Conservation (phyloP, 1,140 invertebrate genomes). For the Saxidomus purpurata region DNA sequence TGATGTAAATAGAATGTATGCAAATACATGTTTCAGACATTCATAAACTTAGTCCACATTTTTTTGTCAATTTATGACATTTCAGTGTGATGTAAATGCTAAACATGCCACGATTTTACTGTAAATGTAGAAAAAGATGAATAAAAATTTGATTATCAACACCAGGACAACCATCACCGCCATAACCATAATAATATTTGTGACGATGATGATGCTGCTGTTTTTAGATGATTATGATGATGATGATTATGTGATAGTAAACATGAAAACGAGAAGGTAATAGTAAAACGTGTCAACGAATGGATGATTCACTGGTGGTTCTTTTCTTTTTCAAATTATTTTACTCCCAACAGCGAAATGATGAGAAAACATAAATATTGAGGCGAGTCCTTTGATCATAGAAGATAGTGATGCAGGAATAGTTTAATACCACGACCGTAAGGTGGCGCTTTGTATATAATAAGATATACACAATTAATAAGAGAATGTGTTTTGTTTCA, state of each 20-base stretch:
- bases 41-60: neutral
- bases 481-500: neutral
- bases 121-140: neutral
- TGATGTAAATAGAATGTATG: slow-evolving; percentile 16
- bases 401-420: neutral
- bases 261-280: too few species aligned
- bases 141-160: too few species aligned
- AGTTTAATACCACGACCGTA: neutral
- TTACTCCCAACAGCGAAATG: neutral
- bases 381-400: neutral
- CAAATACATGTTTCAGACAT: neutral
- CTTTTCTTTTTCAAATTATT: too few species aligned
- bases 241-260: too few species aligned
- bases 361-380: slow-evolving; percentile 24
- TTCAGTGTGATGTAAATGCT: neutral
- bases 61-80: slow-evolving; percentile 4
- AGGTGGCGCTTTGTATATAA: neutral
- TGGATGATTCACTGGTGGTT: too few species aligned
- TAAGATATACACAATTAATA: neutral
- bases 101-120: neutral
- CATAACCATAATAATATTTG: too few species aligned
- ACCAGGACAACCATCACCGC: too few species aligned
- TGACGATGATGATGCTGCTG: neutral
- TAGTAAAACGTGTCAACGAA: too few species aligned
- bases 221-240: neutral